Base-by-base conservation (phyloP, 2,888 invertebrate genomes). In the Zaprionus bogoriensis region DNA sequence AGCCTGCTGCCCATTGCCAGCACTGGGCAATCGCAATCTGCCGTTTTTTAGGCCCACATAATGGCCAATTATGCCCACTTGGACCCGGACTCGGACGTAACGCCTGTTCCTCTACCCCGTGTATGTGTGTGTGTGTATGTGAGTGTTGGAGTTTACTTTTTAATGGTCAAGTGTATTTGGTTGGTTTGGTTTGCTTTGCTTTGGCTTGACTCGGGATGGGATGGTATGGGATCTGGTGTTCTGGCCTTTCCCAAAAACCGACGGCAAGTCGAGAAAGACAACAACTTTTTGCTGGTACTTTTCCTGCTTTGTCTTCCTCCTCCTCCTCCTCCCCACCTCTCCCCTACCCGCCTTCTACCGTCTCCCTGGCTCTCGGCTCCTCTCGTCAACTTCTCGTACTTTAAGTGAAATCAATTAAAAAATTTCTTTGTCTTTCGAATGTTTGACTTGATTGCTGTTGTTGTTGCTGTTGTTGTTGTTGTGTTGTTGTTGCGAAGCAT, bases 321-420 rank as follows among this genome's bases (percentile, higher is more conserved):
- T 20, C 45, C 22, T 42, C 38, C 48, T 50, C n/a, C n/a, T n/a
- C n/a, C n/a, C n/a, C n/a, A n/a, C n/a, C n/a, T n/a, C n/a, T n/a
- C n/a, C n/a, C n/a, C n/a, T n/a, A n/a, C n/a, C 28, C 50, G 22
- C 45, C 22, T 42, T 30, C 48, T 50, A 27, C 36, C 20, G 17
- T 10, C 17, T 5, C 17, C n/a, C 20, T 20, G 17, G 36, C 53
- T 48, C 17, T 19, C 36, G 42, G 23, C 17, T 22, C 12, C 41
- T 41, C 36, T 44, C 53, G 51, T 60, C n/a, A n/a, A n/a, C n/a
- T 69, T 60, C 73, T 81, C 65, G 73, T 74, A 85, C 82, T 87
- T 81, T 85, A 87, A 85, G 83, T 87, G 79, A 81, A 81, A 81
- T 81, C 80, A 81, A 81, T 81, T 81, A 81, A 87, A 85, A 85